These are phyloP conservation scores for Anoplophora glabripennis DNA, from an alignment of 1,140 invertebrate species.

Conservation along the genomic window DNA sequence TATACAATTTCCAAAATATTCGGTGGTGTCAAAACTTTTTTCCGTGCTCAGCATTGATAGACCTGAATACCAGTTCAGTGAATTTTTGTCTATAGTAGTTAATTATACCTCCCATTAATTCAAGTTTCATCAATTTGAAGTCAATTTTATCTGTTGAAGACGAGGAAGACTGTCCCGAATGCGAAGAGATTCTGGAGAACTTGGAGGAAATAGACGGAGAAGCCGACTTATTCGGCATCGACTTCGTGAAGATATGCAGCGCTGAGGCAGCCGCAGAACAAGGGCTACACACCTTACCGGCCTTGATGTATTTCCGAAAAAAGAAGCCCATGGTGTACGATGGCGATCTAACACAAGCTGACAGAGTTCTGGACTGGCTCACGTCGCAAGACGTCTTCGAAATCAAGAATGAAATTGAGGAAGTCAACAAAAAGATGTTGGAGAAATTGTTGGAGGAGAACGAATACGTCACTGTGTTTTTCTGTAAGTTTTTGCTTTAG, in stretches of 20 bases:
- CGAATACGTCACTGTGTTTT: conserved; percentile 92
- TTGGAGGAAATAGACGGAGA: conserved; percentile 92
- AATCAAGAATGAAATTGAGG: conserved; percentile 94
- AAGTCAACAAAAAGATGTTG: conserved; percentile 92
- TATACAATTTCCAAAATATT: too few species aligned
- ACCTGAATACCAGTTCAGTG: too few species aligned
- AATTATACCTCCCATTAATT: too few species aligned
- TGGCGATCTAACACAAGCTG: conserved; percentile 84
- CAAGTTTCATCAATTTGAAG: too few species aligned
- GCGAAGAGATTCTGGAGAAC: conserved; percentile 81
- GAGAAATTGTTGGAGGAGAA: conserved; percentile 92
- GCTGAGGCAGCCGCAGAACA: conserved; percentile 77
- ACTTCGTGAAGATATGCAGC: conserved; percentile 92
- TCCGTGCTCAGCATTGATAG: too few species aligned
- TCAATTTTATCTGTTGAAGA: conserved; percentile 56
- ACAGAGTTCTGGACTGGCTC: conserved; percentile 82
- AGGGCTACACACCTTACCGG: conserved; percentile 77
- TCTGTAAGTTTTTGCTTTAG: conserved; percentile 88
- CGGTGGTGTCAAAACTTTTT: too few species aligned
- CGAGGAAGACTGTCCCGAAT: conserved; percentile 88
- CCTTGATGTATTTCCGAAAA: conserved; percentile 87
- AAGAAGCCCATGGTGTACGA: conserved; percentile 85
- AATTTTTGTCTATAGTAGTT: too few species aligned
- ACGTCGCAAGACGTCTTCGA: conserved; percentile 94
- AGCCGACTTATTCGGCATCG: conserved; percentile 88